Evolutionary conservation across 1,140 invertebrate species (phyloP).

Genomic region (Parapsyche elsis): DNA sequence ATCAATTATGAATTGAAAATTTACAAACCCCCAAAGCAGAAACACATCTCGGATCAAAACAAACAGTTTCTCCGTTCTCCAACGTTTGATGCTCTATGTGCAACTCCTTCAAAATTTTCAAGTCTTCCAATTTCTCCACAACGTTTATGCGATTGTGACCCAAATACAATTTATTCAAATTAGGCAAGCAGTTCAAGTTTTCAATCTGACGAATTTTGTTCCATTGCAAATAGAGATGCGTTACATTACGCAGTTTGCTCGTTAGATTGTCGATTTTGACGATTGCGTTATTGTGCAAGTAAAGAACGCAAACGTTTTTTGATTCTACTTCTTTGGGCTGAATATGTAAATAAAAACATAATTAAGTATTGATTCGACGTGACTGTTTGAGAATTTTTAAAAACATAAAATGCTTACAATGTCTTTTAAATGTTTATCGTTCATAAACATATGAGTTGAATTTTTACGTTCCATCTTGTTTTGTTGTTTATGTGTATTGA

Average conservation of each 20-base stretch:
- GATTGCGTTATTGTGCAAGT: conserved; percentile 74
- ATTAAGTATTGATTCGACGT: background rate
- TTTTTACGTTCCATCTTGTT: conserved; percentile 20
- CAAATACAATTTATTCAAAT: conserved; percentile 74
- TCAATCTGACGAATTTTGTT: conserved; percentile 74
- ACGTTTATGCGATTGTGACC: conserved; percentile 75
- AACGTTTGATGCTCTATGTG: conserved; percentile 76
- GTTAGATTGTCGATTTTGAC: conserved; percentile 71
- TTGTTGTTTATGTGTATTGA: background rate
- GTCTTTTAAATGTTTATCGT: conserved; percentile 64
- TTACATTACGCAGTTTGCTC: conserved; percentile 69
- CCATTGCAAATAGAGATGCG: conserved; percentile 76
- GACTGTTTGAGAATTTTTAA: conserved; percentile 40
- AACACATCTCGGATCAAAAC: conserved; percentile 74
- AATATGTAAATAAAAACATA: conserved; percentile 54
- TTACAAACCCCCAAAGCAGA: conserved; percentile 69
- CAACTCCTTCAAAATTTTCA: conserved; percentile 72
- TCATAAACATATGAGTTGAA: conserved; percentile 66
- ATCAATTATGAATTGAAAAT: conserved; percentile 34
- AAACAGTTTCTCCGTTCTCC: conserved; percentile 68
- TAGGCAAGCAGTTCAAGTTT: conserved; percentile 69
- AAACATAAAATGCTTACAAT: conserved; percentile 62
- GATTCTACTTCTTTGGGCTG: conserved; percentile 68
- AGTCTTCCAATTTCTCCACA: conserved; percentile 73
- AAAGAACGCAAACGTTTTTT: conserved; percentile 70